Evolutionary conservation across 2,888 invertebrate genomes (phyloP).

Genomic region (Lathronympha strigana): DNA sequence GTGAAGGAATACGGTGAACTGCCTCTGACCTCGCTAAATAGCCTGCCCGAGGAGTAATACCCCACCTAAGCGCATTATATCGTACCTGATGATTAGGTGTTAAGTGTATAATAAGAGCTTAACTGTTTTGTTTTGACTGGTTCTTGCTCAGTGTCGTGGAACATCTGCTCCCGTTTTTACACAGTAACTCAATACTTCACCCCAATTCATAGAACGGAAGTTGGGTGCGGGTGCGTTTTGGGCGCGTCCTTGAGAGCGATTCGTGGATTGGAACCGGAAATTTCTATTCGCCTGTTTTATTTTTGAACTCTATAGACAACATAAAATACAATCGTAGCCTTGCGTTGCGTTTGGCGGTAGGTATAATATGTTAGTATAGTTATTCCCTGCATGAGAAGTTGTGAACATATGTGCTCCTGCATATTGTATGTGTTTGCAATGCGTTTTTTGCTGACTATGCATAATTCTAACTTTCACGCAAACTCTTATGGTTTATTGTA

Average conservation of each 20-base stretch:
- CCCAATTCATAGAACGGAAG: constrained; percentile 75
- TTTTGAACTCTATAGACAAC: constrained; percentile 38
- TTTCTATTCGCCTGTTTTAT: constrained; percentile 59
- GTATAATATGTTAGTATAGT: not conserved
- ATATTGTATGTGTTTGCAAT: too few species aligned
- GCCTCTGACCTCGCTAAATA: constrained; percentile 59
- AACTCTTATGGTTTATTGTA: too few species aligned
- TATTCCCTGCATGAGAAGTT: too few species aligned
- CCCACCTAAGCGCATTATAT: constrained; percentile 45
- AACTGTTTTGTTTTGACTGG: constrained; percentile 29
- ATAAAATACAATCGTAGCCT: not conserved
- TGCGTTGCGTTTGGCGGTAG: not conserved
- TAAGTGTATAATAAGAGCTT: constrained; percentile 36
- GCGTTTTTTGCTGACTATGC: not conserved
- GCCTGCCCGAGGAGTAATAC: constrained; percentile 57
- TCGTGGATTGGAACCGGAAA: constrained; percentile 68
- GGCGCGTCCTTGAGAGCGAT: constrained; percentile 73
- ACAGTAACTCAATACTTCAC: constrained; percentile 62
- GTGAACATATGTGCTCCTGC: not conserved
- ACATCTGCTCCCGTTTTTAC: constrained; percentile 68
- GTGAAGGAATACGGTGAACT: constrained; percentile 65
- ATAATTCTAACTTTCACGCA: not conserved
- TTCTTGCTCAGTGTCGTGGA: constrained; percentile 34
- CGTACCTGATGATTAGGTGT: constrained; percentile 45
- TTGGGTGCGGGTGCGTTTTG: constrained; percentile 68